These are phyloP conservation scores for Anolis sagrei DNA, from an alignment of 2,113 vertebrate genomes.

Conservation along the genomic window DNA sequence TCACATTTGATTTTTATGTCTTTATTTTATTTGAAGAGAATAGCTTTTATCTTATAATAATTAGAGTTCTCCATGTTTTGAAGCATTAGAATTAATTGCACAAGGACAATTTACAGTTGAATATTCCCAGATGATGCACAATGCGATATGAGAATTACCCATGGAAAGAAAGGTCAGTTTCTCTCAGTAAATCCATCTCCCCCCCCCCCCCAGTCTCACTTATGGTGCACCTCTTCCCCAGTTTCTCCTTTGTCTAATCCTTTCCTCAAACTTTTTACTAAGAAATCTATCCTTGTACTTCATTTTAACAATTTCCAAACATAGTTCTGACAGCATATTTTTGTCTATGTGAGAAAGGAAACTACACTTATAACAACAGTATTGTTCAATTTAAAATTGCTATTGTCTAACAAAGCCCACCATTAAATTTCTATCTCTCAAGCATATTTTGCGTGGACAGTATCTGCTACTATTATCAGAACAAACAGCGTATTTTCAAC, in stretches of 20 bases:
- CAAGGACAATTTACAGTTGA: neutral
- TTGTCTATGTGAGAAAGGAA: neutral
- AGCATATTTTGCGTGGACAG: neutral
- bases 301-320: neutral
- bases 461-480: neutral
- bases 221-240: neutral
- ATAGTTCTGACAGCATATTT: neutral
- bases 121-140: neutral
- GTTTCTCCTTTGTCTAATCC: neutral
- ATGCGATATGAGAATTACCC: neutral
- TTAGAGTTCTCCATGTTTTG: neutral
- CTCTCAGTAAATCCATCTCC: neutral
- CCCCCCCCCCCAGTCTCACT: neutral
- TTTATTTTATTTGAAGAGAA: neutral
- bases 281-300: neutral
- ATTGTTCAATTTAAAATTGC: constrained; percentile 8
- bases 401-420: neutral
- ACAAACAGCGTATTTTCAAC: neutral
- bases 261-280: neutral
- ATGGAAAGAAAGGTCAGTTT: neutral
- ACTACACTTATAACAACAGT: neutral
- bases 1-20: neutral
- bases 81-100: constrained; percentile 5
- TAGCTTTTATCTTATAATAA: neutral
- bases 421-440: neutral